Percentiles rank a stretch among this genome's conserved stretches.
These are phyloP conservation scores for Herpailurus yagouaroundi DNA, from an alignment of 2,113 vertebrate species.

Conservation along the genomic window DNA sequence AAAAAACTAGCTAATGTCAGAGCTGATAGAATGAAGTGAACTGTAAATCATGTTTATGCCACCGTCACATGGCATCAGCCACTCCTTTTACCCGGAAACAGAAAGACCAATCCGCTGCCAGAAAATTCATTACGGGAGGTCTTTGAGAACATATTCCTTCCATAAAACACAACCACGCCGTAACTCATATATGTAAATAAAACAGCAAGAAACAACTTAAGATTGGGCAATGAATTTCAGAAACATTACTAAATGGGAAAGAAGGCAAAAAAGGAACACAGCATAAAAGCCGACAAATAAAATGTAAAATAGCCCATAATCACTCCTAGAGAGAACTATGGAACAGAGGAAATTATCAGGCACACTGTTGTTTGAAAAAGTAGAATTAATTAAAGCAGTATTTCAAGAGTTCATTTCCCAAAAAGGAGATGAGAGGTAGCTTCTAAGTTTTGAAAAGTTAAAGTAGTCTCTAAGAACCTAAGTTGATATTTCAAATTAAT, in stretches of 20 bases:
- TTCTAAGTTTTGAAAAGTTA: background rate
- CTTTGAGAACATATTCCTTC: background rate
- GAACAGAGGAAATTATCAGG: background rate
- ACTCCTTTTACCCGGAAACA: background rate
- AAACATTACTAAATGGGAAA: constrained; percentile 1
- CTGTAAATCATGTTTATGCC: background rate
- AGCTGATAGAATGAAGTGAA: background rate
- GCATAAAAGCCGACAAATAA: background rate
- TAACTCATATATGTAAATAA: background rate
- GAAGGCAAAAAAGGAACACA: background rate
- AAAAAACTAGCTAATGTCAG: background rate
- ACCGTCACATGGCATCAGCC: background rate
- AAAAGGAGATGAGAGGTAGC: background rate
- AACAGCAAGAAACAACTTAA: background rate
- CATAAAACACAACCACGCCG: background rate
- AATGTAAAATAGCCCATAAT: background rate
- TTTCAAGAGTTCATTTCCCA: background rate
- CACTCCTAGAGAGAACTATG: background rate
- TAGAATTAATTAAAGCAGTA: background rate
- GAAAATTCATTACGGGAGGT: background rate
- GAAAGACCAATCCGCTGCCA: background rate
- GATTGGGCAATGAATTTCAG: background rate
- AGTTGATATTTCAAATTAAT: background rate
- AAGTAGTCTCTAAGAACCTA: background rate
- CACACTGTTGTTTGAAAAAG: background rate